Evolutionary conservation across 2,888 invertebrate species (phyloP), one percentile per base, ranked within the genome.

Genomic region (Trachelus iudaicus): DNA sequence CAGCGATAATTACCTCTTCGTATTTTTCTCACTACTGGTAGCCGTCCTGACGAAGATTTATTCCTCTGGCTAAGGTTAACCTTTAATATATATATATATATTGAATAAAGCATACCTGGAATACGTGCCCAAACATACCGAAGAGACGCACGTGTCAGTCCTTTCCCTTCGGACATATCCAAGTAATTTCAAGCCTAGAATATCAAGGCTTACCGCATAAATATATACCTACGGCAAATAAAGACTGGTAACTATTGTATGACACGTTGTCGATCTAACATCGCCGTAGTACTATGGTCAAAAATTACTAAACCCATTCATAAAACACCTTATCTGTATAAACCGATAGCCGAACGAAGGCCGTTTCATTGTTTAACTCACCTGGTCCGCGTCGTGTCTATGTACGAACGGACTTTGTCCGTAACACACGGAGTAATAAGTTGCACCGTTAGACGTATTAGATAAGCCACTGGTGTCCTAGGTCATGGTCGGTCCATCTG

Each of bases 401-500:
- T 40, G 0, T 56, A 56, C 56, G 23, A 56, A 56, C 9, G 23
- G 6, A 56, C 56, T 15, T 9, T 1, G 23, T 23, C 56, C 23
- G 56, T 56, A 56, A 56, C 9, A 56, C 56, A 56, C 56, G 35
- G 3, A 56, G 23, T 9, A 56, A 34, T 71, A 71, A 31, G 30
- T 11, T 71, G 33, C 71, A 71, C 71, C 33, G 71, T 71, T 71
- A n/a, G 6, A 13, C 31, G 56, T 56, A 71, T 15, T 34, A 71
- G 71, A 71, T 71, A 71, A 71, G 71, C 71, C 33, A 33, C 23
- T 56, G 23, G 56, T 83, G 82, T 83, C 82, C 84, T 85, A 80
- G 85, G 85, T 86, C 85, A 86, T 85, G 85, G 85, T 77, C 79
- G 82, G 79, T 69, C 79, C 79, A 77, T 81, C 81, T 84, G 84